These are phyloP conservation scores for Drosophila chauvacae DNA, from an alignment of 1,140 invertebrate genomes.

Conservation along the genomic window DNA sequence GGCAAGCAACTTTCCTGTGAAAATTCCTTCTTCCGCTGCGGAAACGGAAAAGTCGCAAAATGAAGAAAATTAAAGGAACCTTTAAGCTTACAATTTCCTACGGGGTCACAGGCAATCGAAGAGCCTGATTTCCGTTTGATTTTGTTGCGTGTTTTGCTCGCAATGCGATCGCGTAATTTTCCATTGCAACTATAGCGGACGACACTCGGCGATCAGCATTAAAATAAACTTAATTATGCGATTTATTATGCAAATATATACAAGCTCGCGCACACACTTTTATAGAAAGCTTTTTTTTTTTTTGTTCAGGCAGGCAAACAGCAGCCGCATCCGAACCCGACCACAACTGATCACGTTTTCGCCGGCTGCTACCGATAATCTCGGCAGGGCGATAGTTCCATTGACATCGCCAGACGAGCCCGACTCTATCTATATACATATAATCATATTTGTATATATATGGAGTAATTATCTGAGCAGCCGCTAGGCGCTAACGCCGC, in stretches of 20 bases:
- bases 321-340: constrained; percentile 44
- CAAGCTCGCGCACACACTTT: constrained; percentile 36
- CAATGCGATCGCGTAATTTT: constrained; percentile 55
- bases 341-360: constrained; percentile 74
- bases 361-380: constrained; percentile 57
- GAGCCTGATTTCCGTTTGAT: constrained; percentile 14
- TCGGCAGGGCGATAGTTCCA: constrained; percentile 45
- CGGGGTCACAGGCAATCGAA: constrained; percentile 20
- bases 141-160: constrained; percentile 36
- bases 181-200: constrained; percentile 49
- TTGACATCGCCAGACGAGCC: constrained; percentile 53
- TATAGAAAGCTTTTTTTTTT: constrained; percentile 51
- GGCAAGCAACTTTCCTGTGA: constrained; percentile 13
- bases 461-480: constrained; percentile 26
- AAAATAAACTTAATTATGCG: constrained; percentile 78
- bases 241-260: constrained; percentile 76
- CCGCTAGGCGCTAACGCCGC: constrained; percentile 19
- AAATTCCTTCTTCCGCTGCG: constrained; percentile 26
- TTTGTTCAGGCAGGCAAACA: constrained; percentile 28
- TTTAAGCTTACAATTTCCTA: background rate
- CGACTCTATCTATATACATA: constrained; percentile 16
- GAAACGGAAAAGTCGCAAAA: constrained; percentile 27
- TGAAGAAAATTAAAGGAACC: background rate
- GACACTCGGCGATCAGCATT: constrained; percentile 37
- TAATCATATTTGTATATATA: constrained; percentile 2